phyloP scores from a whole-genome alignment of 2,113 vertebrate genomes.

The Eulacestoma nigropectus region DNA sequence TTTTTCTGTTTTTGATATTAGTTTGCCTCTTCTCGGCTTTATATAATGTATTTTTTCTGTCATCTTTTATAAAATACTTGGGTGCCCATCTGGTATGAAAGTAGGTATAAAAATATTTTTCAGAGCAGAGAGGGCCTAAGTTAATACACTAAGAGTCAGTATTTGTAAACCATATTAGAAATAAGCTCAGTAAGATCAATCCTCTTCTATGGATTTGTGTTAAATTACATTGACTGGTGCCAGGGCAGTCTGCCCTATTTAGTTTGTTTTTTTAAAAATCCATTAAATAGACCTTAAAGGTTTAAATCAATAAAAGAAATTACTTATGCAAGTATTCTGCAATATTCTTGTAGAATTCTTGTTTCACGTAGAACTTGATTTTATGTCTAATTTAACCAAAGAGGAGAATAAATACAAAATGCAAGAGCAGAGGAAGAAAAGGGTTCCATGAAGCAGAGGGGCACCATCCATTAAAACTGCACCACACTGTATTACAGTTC shows the following conservation, averaged over 20 bases:
- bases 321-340: background rate
- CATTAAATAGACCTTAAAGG: background rate
- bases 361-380: background rate
- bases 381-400: background rate
- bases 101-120: constrained; percentile 46
- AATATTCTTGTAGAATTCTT: background rate
- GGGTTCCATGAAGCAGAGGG: background rate
- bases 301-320: background rate
- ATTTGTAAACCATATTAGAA: constrained; percentile 18
- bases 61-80: constrained; percentile 57
- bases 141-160: background rate
- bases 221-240: constrained; percentile 1
- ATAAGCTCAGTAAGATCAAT: constrained; percentile 26
- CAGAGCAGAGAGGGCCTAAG: background rate
- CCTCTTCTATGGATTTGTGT: background rate
- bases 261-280: background rate
- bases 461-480: background rate
- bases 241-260: background rate
- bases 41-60: constrained; percentile 67
- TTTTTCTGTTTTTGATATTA: constrained; percentile 52
- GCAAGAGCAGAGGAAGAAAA: background rate
- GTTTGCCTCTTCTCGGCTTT: constrained; percentile 23
- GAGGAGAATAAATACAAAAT: background rate
- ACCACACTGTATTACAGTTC: background rate
- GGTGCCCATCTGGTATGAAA: constrained; percentile 6